Base-by-base conservation (phyloP, 1,140 invertebrate genomes). In the Belonocnema kinseyi region DNA sequence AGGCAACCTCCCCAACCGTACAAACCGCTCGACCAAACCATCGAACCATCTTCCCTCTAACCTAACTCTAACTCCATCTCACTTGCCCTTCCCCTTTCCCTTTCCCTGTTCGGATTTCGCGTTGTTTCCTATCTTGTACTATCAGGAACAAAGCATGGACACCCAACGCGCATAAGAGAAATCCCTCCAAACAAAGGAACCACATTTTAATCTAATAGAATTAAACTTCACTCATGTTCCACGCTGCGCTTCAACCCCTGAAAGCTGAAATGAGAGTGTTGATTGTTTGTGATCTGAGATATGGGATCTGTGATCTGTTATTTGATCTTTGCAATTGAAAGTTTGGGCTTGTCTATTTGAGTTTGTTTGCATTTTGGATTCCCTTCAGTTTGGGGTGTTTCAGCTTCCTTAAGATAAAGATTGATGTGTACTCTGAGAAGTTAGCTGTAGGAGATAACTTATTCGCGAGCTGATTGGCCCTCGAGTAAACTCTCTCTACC, bases 181-280 rank as follows among this genome's bases (percentile, higher is more conserved):
- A 74, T 74, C 71, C 58, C 19, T 73, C 52, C 17, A 77, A 82
- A 83, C 82, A 82, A 83, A 83, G 82, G 51, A 80, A 76, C 75
- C 58, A 40, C 56, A 71, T 74, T 74, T 81, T 79, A 75, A 61
- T 50, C 72, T 77, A 71, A 75, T 72, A 80, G 79, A 80, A 72
- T 81, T 81, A 76, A 21, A 74, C 46, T 52, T 73, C 79, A 72
- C 72, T 76, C 76, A 74, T 74, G 19, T 72, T 70, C 12, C 72
- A 74, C 66, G 53, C 50, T 19, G 8, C 26, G 8, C 26, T 33
- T 17, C 56, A 16, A 50, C 19, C 19, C 8, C n/a, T 16, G 12
- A 40, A 40, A 66, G 8, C n/a, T 16, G 12, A 40, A 40, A 66
- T 66, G 40, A 66, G 61, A 40, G 61, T 66, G 26, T 66, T 66